Evolutionary conservation across 2,797 vertebrate genomes (phyloP).

Genomic region (Tinamus major): DNA sequence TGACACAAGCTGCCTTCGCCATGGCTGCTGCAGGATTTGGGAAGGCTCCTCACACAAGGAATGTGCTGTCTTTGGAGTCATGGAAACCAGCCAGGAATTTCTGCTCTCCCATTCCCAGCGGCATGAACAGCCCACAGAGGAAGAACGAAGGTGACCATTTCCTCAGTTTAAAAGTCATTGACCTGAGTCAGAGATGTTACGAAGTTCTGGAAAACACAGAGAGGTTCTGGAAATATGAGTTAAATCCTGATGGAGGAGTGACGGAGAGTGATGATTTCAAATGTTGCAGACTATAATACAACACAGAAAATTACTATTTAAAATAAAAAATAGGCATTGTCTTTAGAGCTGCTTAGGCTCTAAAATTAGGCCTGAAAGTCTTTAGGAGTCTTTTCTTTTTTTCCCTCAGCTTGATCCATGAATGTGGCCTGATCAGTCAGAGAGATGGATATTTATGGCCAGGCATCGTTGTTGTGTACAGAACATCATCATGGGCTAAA

Average conservation of each 20-base stretch:
- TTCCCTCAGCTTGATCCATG: neutral
- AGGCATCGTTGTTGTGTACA: neutral
- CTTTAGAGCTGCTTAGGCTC: neutral
- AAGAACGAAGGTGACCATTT: slow-evolving; percentile 64
- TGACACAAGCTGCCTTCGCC: neutral
- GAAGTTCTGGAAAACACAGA: slow-evolving; percentile 21
- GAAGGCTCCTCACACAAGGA: slow-evolving; percentile 49
- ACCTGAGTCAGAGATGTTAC: slow-evolving; percentile 36
- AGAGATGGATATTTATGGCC: neutral
- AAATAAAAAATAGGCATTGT: neutral
- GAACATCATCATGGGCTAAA: neutral
- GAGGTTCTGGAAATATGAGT: slow-evolving; percentile 8
- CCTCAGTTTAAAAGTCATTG: slow-evolving; percentile 62
- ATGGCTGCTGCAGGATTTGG: slow-evolving; percentile 3
- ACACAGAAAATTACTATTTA: neutral
- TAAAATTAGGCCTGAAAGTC: neutral
- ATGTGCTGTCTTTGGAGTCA: slow-evolving; percentile 45
- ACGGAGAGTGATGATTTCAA: neutral
- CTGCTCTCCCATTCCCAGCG: slow-evolving; percentile 62
- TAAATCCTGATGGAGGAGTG: neutral
- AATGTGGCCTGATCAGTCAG: neutral
- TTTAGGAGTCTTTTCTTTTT: neutral
- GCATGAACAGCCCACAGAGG: slow-evolving; percentile 3
- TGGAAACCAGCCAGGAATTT: slow-evolving; percentile 72
- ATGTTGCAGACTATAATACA: neutral